A percentile compares a stretch with the other conserved stretches of the same genome.
Conservation (phyloP, 64 coral and sea anemone species). For the Stichodactyla helianthus region DNA sequence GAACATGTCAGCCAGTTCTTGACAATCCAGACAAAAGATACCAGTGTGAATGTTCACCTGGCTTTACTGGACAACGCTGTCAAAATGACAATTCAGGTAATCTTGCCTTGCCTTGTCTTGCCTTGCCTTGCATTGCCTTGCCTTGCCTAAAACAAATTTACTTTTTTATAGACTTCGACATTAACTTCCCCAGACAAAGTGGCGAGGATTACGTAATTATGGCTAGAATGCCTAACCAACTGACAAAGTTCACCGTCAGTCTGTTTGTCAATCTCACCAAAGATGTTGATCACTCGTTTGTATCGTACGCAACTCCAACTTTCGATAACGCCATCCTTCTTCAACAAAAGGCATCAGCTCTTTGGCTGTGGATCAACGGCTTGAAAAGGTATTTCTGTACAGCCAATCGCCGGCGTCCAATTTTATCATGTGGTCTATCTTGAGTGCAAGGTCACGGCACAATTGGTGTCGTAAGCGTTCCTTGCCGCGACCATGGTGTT, state of each 20-base stretch:
- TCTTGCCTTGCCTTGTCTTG: no score
- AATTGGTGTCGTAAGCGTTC: no score
- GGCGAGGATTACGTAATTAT: not conserved
- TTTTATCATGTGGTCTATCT: no score
- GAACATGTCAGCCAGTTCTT: constrained; percentile 12
- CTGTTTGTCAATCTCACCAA: constrained; percentile 59
- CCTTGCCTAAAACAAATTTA: not conserved
- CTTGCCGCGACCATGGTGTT: no score
- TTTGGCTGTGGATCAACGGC: constrained; percentile 27
- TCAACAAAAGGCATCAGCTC: not conserved
- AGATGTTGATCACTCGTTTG: constrained; percentile 25
- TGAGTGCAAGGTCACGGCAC: no score
- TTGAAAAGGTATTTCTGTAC: not conserved
- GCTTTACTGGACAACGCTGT: constrained; percentile 15
- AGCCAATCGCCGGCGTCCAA: no score
- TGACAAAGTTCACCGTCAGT: constrained; percentile 49
- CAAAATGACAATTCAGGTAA: not conserved
- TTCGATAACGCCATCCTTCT: constrained; percentile 41
- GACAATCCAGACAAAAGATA: not conserved
- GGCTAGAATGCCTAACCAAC: not conserved
- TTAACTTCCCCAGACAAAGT: constrained; percentile 37
- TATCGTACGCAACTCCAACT: constrained; percentile 28
- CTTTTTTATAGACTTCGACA: constrained; percentile 15
- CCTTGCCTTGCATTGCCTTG: no score
- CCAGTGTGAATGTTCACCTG: constrained; percentile 15